These are phyloP conservation scores for Sebastes wilsoni DNA, from an alignment of 2,797 vertebrate genomes.

Conservation along the genomic window DNA sequence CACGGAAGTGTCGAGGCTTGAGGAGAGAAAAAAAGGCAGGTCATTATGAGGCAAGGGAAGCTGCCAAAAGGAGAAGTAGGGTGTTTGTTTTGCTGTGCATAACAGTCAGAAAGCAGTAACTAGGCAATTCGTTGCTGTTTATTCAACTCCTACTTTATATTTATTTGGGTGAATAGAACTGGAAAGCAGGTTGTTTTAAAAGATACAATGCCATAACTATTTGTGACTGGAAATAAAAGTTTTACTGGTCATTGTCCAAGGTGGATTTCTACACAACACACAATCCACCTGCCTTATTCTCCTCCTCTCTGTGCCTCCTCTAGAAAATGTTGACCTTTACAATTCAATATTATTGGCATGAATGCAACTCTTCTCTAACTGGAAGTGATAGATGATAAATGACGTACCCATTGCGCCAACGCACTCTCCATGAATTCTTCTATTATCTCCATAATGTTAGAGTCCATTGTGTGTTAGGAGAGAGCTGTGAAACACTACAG, in stretches of 20 bases:
- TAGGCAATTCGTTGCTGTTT: neutral
- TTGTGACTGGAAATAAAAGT: conserved; percentile 12
- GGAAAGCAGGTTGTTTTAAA: neutral
- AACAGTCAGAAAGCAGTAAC: neutral
- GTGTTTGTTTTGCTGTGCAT: conserved; percentile 49
- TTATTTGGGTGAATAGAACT: neutral
- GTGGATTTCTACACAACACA: neutral
- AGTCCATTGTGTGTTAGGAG: conserved; percentile 73
- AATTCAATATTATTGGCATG: neutral
- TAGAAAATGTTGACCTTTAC: conserved; percentile 47
- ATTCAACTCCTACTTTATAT: neutral
- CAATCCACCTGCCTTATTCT: neutral
- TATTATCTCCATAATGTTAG: conserved; percentile 80
- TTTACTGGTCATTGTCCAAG: neutral
- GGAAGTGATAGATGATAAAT: conserved; percentile 64
- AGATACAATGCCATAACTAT: neutral
- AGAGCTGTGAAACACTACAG: conserved; percentile 34
- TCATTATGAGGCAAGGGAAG: conserved; percentile 55
- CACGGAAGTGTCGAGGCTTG: conserved; percentile 61
- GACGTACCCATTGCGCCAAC: conserved; percentile 85
- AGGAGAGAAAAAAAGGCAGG: conserved; percentile 6
- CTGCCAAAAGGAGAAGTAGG: conserved; percentile 73
- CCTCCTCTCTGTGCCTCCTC: conserved; percentile 14
- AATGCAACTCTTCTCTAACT: conserved; percentile 16
- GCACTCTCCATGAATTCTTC: conserved; percentile 85